A percentile compares a stretch with the other conserved stretches of the same genome.
Conservation (phyloP, 37 sponge, comb jelly and placozoan species). For the Mnemiopsis leidyi region DNA sequence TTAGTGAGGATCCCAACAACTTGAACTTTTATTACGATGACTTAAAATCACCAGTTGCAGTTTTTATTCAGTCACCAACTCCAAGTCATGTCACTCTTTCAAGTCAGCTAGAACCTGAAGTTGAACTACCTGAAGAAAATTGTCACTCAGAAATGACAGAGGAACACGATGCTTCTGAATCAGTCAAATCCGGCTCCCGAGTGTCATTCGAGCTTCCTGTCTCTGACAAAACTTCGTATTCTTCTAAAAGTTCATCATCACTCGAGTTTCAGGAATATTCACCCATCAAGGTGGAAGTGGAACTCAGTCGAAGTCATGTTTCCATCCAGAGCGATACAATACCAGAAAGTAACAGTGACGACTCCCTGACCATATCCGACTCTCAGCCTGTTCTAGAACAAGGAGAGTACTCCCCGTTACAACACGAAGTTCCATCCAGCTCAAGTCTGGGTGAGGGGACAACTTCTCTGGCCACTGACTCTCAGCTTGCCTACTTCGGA, state of each 20-base stretch:
- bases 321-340: neutral
- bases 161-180: neutral
- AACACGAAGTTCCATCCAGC: neutral
- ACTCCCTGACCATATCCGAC: neutral
- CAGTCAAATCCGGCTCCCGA: neutral
- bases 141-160: neutral
- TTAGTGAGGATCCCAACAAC: neutral
- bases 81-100: neutral
- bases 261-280: neutral
- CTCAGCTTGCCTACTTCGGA: neutral
- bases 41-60: neutral
- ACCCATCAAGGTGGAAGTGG: neutral
- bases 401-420: neutral
- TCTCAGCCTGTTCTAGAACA: neutral
- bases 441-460: neutral
- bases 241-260: neutral
- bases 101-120: neutral
- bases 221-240: neutral
- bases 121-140: neutral
- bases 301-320: neutral
- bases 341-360: neutral
- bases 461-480: neutral
- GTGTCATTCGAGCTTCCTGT: neutral
- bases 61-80: conserved; percentile 1
- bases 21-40: neutral